Conservation (phyloP, 2,888 invertebrate genomes). For the Melieria omissa region DNA sequence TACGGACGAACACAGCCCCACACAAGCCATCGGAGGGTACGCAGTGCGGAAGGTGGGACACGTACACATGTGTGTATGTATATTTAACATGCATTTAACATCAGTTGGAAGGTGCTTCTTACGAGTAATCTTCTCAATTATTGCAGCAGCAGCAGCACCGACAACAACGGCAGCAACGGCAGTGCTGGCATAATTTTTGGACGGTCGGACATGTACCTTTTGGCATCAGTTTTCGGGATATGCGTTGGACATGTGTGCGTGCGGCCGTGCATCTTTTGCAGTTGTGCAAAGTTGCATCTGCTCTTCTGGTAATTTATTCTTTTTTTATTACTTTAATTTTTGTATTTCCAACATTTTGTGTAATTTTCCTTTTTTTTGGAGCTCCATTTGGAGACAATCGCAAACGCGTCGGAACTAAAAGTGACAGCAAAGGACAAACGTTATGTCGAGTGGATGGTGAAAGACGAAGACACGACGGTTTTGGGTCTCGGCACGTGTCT, state of each 20-base stretch:
- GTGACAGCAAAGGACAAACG: too few relatives aligned
- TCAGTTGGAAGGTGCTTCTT: conserved; percentile 18
- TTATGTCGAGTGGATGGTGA: neutral
- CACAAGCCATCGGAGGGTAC: neutral
- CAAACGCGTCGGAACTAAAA: too few relatives aligned
- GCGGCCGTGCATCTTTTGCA: neutral
- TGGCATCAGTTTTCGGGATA: conserved; percentile 18
- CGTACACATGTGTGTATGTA: neutral
- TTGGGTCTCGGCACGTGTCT: conserved; percentile 27
- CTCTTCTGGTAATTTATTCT: conserved; percentile 22
- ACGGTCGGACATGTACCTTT: conserved; percentile 16
- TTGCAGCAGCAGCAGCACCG: conserved; percentile 27
- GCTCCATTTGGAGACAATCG: neutral
- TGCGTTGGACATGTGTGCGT: conserved; percentile 6
- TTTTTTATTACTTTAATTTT: conserved; percentile 9
- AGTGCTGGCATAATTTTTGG: conserved; percentile 14
- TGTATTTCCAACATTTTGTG: conserved; percentile 4
- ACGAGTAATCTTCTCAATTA: conserved; percentile 32
- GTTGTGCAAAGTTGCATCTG: conserved; percentile 37
- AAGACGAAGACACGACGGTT: conserved; percentile 2
- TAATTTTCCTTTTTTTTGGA: neutral
- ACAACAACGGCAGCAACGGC: neutral
- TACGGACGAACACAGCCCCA: conserved; percentile 8
- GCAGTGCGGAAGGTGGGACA: too few relatives aligned
- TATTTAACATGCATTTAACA: conserved; percentile 16